Base-by-base conservation (phyloP, 2,797 vertebrate genomes). In the Pipistrellus pygmaeus region DNA sequence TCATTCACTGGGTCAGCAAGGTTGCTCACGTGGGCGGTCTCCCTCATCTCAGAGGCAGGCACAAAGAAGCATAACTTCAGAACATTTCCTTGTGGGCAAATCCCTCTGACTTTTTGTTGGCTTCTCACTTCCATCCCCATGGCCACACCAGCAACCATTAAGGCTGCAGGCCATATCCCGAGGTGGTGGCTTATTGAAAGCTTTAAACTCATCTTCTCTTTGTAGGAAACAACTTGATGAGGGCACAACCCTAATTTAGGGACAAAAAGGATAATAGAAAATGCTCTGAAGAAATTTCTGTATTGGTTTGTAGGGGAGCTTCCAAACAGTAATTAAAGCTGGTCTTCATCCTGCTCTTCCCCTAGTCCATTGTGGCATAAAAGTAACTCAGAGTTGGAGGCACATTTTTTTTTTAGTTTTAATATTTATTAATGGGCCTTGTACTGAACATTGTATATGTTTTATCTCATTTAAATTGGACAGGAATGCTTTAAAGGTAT, bases 101-200 rank as follows among this genome's bases (percentile, higher is more conserved):
- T 0, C 1, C 35, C 51, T 46, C 27, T 20, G 71, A 32, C 64
- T 60, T 77, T 38, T 41, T 60, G 25, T 53, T 80, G 66, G 2
- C 55, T 86, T 53, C 35, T 62, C 38, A 73, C 27, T n/a, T 75
- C 32, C 14, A 12, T 85, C 38, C 20, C 53, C 13, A 25, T 0
- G 14, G 35, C 21, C 10, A 1, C 0, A 2, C 30, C 57, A 68
- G 64, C 21, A 27, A 0, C 4, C 0, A 27, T 4, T 62, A 53
- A 51, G 78, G 38, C 27, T 23, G 20, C 38, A 18, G 20, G 15
- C 38, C 57, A 75, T 2, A 9, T 35, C 53, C 44, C 5, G 20
- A 82, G 71, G 32, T 41, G 80, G 64, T 20, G 46, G 60, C 18
- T 92, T 53, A n/a, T 68, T 77, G 35, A 15, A 25, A 27, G 18